These are phyloP conservation scores for Setophaga kirtlandii DNA, from an alignment of 2,113 vertebrate species.

Conservation along the genomic window DNA sequence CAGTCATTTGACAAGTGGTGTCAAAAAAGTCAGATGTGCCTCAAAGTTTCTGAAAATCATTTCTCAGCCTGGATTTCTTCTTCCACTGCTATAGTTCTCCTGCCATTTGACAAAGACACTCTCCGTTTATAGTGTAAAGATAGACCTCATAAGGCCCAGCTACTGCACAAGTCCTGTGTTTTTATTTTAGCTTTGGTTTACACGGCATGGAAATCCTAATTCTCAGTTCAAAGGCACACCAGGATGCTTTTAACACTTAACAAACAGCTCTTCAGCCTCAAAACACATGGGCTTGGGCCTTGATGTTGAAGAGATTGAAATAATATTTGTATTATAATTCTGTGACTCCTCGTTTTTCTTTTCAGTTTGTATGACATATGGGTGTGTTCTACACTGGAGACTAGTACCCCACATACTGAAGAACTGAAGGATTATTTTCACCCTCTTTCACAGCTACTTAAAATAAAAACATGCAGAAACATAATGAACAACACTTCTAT, in stretches of 20 bases:
- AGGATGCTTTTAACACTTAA: not conserved
- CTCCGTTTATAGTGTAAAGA: not conserved
- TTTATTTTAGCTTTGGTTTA: not conserved
- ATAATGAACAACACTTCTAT: not conserved
- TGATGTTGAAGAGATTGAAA: not conserved
- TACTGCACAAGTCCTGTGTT: not conserved
- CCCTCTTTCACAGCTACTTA: not conserved
- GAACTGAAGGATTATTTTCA: not conserved
- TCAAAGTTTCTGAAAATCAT: not conserved
- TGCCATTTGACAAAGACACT: not conserved
- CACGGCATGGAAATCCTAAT: not conserved
- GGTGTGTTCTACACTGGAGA: not conserved
- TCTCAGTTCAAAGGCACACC: not conserved
- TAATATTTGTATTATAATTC: not conserved
- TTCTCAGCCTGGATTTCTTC: not conserved
- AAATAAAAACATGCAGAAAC: not conserved
- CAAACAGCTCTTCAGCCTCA: not conserved
- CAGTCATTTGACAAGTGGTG: not conserved
- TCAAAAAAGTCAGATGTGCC: not conserved
- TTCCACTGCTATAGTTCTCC: not conserved
- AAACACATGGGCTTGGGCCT: not conserved
- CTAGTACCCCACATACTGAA: not conserved
- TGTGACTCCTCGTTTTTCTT: not conserved
- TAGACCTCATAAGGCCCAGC: not conserved
- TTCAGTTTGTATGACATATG: not conserved